Evolutionary conservation across 2,797 vertebrate genomes (phyloP).

Genomic region (Gymnocypris eckloni): DNA sequence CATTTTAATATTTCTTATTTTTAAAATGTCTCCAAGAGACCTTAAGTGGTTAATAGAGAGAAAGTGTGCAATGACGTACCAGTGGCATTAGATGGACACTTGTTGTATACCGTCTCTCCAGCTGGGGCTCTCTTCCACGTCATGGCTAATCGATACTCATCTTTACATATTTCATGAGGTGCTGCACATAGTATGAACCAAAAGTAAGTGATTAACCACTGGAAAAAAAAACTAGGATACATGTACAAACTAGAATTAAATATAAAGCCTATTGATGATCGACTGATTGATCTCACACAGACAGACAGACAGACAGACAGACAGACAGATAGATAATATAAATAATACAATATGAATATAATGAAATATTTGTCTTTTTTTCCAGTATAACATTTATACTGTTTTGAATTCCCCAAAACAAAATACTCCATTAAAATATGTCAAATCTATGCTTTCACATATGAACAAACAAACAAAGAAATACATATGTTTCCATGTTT

Average conservation of each 20-base stretch:
- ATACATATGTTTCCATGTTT: no score
- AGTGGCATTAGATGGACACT: slow-evolving; percentile 95
- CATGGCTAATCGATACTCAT: slow-evolving; percentile 89
- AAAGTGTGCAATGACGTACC: slow-evolving; percentile 72
- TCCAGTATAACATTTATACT: no score
- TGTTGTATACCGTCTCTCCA: slow-evolving; percentile 96
- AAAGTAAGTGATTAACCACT: not conserved
- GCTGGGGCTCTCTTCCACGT: slow-evolving; percentile 95
- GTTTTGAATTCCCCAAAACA: no score
- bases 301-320: not conserved
- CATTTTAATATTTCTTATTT: not conserved
- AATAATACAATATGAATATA: no score
- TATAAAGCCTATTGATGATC: slow-evolving; percentile 60
- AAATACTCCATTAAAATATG: no score
- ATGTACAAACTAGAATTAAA: slow-evolving; percentile 40
- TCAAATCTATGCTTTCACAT: no score
- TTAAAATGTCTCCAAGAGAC: not conserved
- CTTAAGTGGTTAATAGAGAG: not conserved
- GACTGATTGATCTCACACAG: not conserved
- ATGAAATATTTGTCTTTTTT: no score
- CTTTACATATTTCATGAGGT: slow-evolving; percentile 94
- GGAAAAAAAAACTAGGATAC: not conserved
- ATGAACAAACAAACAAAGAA: no score
- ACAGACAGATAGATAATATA: not conserved
- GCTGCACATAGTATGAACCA: slow-evolving; percentile 73